These are phyloP conservation scores for Drosophila ezoana DNA, from an alignment of 2,888 invertebrate genomes.

Conservation along the genomic window DNA sequence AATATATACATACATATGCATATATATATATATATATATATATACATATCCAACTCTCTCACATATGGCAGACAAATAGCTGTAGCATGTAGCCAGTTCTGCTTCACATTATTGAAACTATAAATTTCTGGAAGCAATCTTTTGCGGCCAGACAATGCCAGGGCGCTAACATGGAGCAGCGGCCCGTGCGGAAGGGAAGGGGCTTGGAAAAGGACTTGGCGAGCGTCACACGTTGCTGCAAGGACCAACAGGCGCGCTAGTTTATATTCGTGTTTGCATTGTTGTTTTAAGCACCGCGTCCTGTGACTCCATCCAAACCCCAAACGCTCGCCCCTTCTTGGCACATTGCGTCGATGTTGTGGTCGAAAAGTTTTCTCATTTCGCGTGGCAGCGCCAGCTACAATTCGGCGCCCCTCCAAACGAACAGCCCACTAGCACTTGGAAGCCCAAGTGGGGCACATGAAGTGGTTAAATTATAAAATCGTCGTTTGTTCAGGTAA, in stretches of 20 bases:
- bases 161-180: not conserved
- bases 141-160: slow-evolving; percentile 75
- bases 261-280: slow-evolving; percentile 66
- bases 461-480: not conserved
- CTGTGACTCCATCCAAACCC: not conserved
- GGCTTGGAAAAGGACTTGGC: not conserved
- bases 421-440: not conserved
- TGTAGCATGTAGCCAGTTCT: slow-evolving; percentile 59
- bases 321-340: not conserved
- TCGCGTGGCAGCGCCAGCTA: slow-evolving; percentile 58
- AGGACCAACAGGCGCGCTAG: slow-evolving; percentile 30
- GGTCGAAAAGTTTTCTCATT: slow-evolving; percentile 78
- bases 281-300: slow-evolving; percentile 64
- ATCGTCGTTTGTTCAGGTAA: not conserved
- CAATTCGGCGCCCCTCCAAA: slow-evolving; percentile 10
- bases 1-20: slow-evolving; percentile 8
- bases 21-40: slow-evolving; percentile 3
- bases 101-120: slow-evolving; percentile 78
- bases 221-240: slow-evolving; percentile 16
- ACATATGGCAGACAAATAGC: slow-evolving; percentile 56
- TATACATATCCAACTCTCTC: slow-evolving; percentile 18
- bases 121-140: slow-evolving; percentile 77
- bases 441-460: not conserved
- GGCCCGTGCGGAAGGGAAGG: not conserved
- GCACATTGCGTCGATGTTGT: slow-evolving; percentile 68